Percentiles rank a stretch among this genome's conserved stretches.
These are phyloP conservation scores for Channa striata DNA, from an alignment of 2,797 vertebrate species.

Conservation along the genomic window DNA sequence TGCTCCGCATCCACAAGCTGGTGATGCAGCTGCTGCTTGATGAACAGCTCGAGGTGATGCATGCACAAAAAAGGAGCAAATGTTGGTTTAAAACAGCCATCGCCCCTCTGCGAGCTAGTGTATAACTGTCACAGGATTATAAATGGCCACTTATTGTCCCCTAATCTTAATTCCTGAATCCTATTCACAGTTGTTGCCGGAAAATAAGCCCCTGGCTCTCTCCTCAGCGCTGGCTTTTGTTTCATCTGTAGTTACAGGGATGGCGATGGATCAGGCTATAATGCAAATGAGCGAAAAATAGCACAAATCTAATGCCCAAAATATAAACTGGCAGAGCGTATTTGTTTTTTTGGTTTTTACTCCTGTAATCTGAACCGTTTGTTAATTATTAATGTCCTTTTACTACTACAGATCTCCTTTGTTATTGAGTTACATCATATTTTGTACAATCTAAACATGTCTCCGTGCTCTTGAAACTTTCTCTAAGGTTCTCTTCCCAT, in stretches of 20 bases:
- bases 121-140: conserved; percentile 57
- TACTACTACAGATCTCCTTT: conserved; percentile 6
- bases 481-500: conserved; percentile 30
- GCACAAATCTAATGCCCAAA: conserved; percentile 1
- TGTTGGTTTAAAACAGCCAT: conserved; percentile 36
- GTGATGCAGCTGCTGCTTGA: conserved; percentile 94
- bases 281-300: conserved; percentile 33
- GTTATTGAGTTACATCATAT: conserved; percentile 25
- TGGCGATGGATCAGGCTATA: conserved; percentile 20
- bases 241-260: conserved; percentile 34
- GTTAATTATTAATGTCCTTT: conserved; percentile 30
- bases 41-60: conserved; percentile 94
- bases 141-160: conserved; percentile 59
- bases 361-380: conserved; percentile 6
- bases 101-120: conserved; percentile 20
- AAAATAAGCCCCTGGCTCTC: conserved; percentile 51
- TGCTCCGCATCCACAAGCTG: conserved; percentile 88
- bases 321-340: conserved; percentile 5
- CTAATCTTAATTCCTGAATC: conserved; percentile 50
- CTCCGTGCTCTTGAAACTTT: conserved; percentile 27
- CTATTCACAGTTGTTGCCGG: conserved; percentile 43
- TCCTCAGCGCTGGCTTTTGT: conserved; percentile 26
- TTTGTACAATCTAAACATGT: conserved; percentile 28
- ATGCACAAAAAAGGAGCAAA: conserved; percentile 19
- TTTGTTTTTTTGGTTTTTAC: conserved; percentile 23